phyloP scores from a whole-genome alignment of 2,888 invertebrate species.

The Exephanes ischioxanthus region DNA sequence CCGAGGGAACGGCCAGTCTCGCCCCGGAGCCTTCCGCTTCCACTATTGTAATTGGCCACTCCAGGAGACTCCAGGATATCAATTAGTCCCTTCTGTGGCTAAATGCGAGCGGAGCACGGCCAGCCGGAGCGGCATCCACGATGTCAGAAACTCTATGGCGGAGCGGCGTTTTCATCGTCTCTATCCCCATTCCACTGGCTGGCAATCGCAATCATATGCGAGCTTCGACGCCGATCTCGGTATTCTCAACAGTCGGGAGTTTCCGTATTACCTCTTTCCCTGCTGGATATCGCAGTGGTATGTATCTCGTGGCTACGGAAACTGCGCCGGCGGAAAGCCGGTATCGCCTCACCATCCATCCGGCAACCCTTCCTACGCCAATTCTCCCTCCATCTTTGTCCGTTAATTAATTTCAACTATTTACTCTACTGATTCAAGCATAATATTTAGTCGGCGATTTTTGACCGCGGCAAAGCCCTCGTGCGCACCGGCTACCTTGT shows the following conservation, averaged over 20 bases:
- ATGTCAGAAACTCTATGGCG: conserved; percentile 56
- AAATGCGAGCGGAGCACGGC: conserved; percentile 50
- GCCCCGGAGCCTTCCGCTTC: conserved; percentile 27
- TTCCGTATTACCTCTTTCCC: conserved; percentile 57
- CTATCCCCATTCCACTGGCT: conserved; percentile 37
- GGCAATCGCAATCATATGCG: conserved; percentile 38
- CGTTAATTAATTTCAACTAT: conserved; percentile 78
- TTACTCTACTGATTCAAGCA: conserved; percentile 77
- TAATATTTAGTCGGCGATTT: conserved; percentile 77
- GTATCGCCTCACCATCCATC: conserved; percentile 6
- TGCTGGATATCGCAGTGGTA: conserved; percentile 30
- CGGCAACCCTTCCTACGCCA: conserved; percentile 19
- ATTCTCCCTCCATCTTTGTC: conserved; percentile 46
- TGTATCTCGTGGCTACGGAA: conserved; percentile 2
- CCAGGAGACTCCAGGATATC: conserved; percentile 64
- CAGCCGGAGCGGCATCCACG: conserved; percentile 35
- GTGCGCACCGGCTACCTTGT: conserved; percentile 28
- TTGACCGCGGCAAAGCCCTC: conserved; percentile 62
- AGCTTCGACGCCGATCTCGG: conserved; percentile 46
- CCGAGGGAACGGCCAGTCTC: conserved; percentile 42
- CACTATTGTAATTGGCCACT: conserved; percentile 65
- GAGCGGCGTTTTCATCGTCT: conserved; percentile 45
- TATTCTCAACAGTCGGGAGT: conserved; percentile 32
- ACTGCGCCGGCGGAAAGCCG: conserved; percentile 20
- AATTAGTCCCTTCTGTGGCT: conserved; percentile 67